Evolutionary conservation across 1,140 invertebrate genomes (phyloP).

Genomic region (Drosophila elegans): DNA sequence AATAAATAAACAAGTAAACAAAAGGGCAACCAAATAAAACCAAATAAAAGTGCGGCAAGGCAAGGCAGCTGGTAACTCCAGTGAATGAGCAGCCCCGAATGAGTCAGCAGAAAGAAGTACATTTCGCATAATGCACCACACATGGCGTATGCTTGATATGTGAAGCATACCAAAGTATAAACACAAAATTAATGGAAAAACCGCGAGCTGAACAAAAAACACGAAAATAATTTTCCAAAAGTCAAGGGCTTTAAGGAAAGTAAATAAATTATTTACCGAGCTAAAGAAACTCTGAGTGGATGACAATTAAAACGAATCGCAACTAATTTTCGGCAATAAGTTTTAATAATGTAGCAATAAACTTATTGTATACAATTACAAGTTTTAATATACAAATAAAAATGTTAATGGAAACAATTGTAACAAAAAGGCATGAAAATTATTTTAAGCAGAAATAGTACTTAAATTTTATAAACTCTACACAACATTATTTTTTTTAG

Average conservation of each 20-base stretch:
- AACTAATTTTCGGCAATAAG: not conserved
- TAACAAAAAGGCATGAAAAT: too few relatives aligned
- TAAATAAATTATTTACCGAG: not conserved
- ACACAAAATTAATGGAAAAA: conserved; percentile 8
- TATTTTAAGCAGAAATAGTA: too few relatives aligned
- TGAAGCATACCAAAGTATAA: conserved; percentile 8
- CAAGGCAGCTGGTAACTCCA: not conserved
- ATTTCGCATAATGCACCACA: conserved; percentile 29
- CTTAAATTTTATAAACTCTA: too few relatives aligned
- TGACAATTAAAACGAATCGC: not conserved
- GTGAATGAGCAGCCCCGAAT: conserved; percentile 22
- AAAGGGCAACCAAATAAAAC: conserved; percentile 37
- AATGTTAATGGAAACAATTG: too few relatives aligned
- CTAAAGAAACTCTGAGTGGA: not conserved
- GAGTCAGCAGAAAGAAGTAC: conserved; percentile 29
- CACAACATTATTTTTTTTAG: too few relatives aligned
- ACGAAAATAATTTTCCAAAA: conserved; percentile 1
- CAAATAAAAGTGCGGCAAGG: conserved; percentile 27
- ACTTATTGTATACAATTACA: too few relatives aligned
- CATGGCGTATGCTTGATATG: conserved; percentile 53
- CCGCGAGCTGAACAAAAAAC: not conserved
- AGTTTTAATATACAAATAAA: too few relatives aligned
- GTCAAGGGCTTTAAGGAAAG: conserved; percentile 11
- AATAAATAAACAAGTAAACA: conserved; percentile 44
- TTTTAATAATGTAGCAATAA: too few relatives aligned